A percentile compares a stretch with the other conserved stretches of the same genome.
These are phyloP conservation scores for Drosophila prolongata DNA, from an alignment of 2,888 invertebrate species.

Conservation along the genomic window DNA sequence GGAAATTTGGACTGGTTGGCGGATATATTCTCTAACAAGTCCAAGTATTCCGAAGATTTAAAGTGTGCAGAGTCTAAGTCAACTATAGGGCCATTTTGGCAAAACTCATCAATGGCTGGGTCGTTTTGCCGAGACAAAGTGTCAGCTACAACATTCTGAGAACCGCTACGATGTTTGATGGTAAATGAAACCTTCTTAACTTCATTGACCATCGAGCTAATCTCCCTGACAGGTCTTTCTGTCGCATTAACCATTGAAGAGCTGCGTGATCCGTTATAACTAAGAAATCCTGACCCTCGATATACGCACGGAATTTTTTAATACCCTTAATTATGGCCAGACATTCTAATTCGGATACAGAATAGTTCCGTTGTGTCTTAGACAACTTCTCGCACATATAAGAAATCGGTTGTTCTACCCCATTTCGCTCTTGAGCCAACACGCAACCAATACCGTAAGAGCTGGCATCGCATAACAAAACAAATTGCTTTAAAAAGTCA, in stretches of 20 bases:
- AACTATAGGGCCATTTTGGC: neutral
- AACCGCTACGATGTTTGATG: too few relatives aligned
- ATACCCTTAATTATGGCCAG: too few relatives aligned
- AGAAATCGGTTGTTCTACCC: too few relatives aligned
- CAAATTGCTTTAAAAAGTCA: too few relatives aligned
- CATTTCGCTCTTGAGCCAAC: too few relatives aligned
- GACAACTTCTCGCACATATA: too few relatives aligned
- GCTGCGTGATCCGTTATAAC: neutral
- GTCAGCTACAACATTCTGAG: neutral
- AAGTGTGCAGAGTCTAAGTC: conserved; percentile 1
- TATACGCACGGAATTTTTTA: too few relatives aligned
- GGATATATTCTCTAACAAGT: neutral
- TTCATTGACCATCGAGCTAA: neutral
- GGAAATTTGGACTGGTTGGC: neutral
- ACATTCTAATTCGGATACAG: too few relatives aligned
- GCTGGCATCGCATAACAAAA: too few relatives aligned
- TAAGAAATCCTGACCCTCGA: neutral
- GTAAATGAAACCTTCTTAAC: too few relatives aligned
- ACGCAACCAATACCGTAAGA: too few relatives aligned
- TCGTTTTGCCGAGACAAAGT: neutral
- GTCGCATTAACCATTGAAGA: neutral
- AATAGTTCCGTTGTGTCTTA: too few relatives aligned
- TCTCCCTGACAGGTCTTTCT: neutral
- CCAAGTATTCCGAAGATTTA: neutral
- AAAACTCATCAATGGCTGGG: neutral